Conservation (phyloP, 2,888 invertebrate genomes). For the Cyaniris semiargus region DNA sequence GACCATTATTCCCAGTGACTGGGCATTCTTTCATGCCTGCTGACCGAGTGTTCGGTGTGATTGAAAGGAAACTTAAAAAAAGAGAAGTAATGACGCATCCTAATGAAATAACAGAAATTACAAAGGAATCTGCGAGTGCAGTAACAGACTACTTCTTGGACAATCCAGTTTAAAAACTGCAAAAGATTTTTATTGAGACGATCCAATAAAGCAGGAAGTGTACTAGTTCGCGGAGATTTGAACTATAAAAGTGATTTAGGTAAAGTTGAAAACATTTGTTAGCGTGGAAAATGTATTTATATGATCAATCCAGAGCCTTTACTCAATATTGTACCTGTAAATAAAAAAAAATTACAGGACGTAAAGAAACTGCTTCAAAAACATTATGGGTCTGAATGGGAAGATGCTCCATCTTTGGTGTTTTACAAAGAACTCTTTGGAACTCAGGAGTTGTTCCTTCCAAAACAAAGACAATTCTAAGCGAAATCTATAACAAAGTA, state of each 20-base stretch:
- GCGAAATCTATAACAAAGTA: background rate
- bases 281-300: constrained; percentile 33
- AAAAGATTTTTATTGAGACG: constrained; percentile 34
- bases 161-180: constrained; percentile 37
- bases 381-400: constrained; percentile 30
- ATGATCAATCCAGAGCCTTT: constrained; percentile 27
- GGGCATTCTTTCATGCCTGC: constrained; percentile 30
- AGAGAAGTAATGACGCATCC: constrained; percentile 27
- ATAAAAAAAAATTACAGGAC: constrained; percentile 32
- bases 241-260: constrained; percentile 34
- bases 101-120: constrained; percentile 29
- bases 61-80: constrained; percentile 20
- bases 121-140: constrained; percentile 15
- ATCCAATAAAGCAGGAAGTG: constrained; percentile 29
- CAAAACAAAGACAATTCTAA: constrained; percentile 11
- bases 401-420: background rate
- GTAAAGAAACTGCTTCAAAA: constrained; percentile 18
- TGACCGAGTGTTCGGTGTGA: constrained; percentile 25
- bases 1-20: constrained; percentile 30
- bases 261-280: constrained; percentile 28
- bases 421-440: background rate
- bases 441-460: constrained; percentile 1
- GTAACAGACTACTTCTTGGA: constrained; percentile 32
- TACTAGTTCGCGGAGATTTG: constrained; percentile 28
- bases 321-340: constrained; percentile 5